A percentile compares a stretch with the other conserved stretches of the same genome.
These are phyloP conservation scores for Axea sp. DNA, from an alignment of 2,888 invertebrate species.

Conservation along the genomic window DNA sequence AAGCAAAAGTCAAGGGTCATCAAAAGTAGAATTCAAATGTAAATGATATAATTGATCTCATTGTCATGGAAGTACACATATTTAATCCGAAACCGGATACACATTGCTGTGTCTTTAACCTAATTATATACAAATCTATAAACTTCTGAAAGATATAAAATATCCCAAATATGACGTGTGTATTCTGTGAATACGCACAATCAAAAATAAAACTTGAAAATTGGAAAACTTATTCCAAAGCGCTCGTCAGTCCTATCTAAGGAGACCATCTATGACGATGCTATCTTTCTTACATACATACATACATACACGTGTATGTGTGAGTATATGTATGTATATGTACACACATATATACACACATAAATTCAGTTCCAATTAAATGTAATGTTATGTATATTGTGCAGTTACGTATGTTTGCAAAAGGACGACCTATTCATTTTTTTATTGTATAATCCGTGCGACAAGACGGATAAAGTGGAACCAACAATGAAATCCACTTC, in stretches of 20 bases:
- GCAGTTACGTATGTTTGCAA: conserved; percentile 54
- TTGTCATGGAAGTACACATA: conserved; percentile 47
- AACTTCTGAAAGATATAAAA: conserved; percentile 40
- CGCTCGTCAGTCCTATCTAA: neutral
- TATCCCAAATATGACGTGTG: conserved; percentile 5
- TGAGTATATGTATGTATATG: too few relatives aligned
- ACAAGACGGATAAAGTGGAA: conserved; percentile 36
- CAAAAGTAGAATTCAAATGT: too few relatives aligned
- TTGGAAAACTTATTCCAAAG: conserved; percentile 28
- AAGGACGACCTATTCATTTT: conserved; percentile 51
- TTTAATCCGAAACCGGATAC: conserved; percentile 32
- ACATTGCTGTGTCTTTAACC: conserved; percentile 22
- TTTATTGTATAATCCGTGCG: conserved; percentile 42
- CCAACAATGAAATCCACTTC: conserved; percentile 52
- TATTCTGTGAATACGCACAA: conserved; percentile 2
- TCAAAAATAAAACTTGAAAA: conserved; percentile 39
- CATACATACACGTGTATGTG: too few relatives aligned
- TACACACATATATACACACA: too few relatives aligned
- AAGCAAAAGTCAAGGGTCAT: conserved; percentile 12
- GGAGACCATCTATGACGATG: neutral
- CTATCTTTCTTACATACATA: neutral
- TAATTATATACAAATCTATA: conserved; percentile 48
- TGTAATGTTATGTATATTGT: conserved; percentile 49
- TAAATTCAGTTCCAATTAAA: conserved; percentile 26
- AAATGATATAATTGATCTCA: conserved; percentile 2